phyloP scores from a whole-genome alignment of 2,797 vertebrate species.

The Borostomias antarcticus region DNA sequence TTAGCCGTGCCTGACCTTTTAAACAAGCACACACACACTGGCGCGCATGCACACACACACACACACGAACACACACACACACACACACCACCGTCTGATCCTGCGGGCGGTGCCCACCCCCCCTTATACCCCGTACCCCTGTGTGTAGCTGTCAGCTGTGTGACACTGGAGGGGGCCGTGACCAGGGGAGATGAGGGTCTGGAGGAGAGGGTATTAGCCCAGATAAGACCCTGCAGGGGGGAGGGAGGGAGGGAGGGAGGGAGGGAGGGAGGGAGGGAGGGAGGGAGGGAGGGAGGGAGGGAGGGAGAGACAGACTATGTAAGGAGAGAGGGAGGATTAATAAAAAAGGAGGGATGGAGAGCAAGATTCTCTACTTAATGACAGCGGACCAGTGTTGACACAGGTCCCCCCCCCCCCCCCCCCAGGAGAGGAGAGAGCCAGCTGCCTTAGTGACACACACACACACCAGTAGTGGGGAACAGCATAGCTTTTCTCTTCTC shows the following conservation, averaged over 20 bases:
- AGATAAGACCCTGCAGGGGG: slow-evolving; percentile 15
- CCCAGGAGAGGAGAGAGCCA: background rate
- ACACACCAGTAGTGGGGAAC: background rate
- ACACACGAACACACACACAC: too few relatives aligned
- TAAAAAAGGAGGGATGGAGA: slow-evolving; percentile 2
- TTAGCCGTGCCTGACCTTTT: slow-evolving; percentile 28
- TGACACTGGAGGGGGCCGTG: too few relatives aligned
- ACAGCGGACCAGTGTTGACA: slow-evolving; percentile 26
- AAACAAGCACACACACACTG: too few relatives aligned
- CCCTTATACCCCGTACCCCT: background rate
- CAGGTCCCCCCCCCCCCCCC: slow-evolving; percentile 15
- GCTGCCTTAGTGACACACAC: slow-evolving; percentile 15
- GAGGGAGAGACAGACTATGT: slow-evolving; percentile 13
- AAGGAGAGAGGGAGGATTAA: slow-evolving; percentile 21
- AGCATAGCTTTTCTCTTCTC: background rate
- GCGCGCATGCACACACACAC: too few relatives aligned
- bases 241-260: background rate
- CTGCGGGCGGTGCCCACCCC: too few relatives aligned
- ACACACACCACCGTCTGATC: too few relatives aligned
- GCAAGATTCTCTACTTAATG: slow-evolving; percentile 25
- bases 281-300: slow-evolving; percentile 3
- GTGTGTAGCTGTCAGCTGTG: background rate
- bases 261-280: background rate
- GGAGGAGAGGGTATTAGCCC: slow-evolving; percentile 6
- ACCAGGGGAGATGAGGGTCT: background rate